Evolutionary conservation across 2,797 vertebrate genomes (phyloP), one percentile per base, ranked within the genome.

Genomic region (Falco naumanni): DNA sequence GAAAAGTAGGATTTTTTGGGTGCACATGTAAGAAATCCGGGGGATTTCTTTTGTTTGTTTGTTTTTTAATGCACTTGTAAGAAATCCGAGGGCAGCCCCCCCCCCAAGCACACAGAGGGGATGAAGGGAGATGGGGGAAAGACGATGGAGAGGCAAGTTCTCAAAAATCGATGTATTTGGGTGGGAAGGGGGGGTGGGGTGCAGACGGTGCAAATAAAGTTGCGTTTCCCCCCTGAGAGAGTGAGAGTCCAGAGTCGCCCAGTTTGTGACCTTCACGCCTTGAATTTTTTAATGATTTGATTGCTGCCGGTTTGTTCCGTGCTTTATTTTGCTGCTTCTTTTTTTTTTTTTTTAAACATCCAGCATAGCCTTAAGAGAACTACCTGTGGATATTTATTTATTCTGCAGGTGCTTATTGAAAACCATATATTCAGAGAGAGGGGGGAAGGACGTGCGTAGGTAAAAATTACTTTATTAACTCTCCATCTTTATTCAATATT

Each of bases 401-500:
- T 77, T 69, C 77, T 17, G 28, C 66, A 39, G 61, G 31, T 12
- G n/a, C 22, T 79, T 77, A 33, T 77, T 76, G 84, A 53, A 84
- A 76, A 16, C 45, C 86, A 79, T 84, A 16, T 59, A 72, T 95
- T 45, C 25, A 5, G 50, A 2, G 8, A 6, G 29, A 13, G 25
- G 7, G 22, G 26, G 24, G 65, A 41, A 45, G 63, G 82, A 54
- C 39, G 87, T n/a, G 90, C 65, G 68, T 51, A 76, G 87, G 72
- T 87, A 76, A 91, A 87, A 93, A 93, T 91, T 65, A 86, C 92
- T 94, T 92, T 66, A 89, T 84, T 93, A 93, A 90, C 87, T 93
- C 84, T 76, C 87, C 75, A 81, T 88, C 91, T 90, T 91, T 81
- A 88, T 90, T 88, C 91, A 88, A 78, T 69, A 74, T 74, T 47